A percentile compares a stretch with the other conserved stretches of the same genome.
Conservation (phyloP, 2,888 invertebrate species). For the Stenodera caucasica region DNA sequence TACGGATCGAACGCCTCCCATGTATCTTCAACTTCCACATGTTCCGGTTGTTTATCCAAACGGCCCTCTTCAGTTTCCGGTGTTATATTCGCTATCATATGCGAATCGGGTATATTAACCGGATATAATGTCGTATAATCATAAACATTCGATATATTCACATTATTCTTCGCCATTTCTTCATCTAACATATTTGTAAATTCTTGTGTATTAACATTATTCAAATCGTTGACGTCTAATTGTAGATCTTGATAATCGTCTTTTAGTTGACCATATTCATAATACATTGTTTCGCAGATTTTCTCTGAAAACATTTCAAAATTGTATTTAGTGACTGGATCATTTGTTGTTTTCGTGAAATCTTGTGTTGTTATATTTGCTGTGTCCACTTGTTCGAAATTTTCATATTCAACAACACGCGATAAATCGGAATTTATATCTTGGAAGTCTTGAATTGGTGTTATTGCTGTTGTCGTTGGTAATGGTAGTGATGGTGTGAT, state of each 20-base stretch:
- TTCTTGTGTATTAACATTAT: constrained; percentile 56
- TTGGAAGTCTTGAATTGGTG: constrained; percentile 18
- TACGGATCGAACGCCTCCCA: constrained; percentile 88
- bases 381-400: constrained; percentile 43
- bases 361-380: constrained; percentile 33
- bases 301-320: constrained; percentile 48
- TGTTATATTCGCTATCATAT: constrained; percentile 48
- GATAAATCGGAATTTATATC: constrained; percentile 41
- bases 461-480: not conserved
- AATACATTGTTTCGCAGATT: constrained; percentile 53
- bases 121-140: constrained; percentile 48
- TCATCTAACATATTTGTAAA: constrained; percentile 59
- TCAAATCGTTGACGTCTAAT: constrained; percentile 51
- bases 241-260: constrained; percentile 53
- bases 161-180: constrained; percentile 55
- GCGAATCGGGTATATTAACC: constrained; percentile 35
- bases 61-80: constrained; percentile 45
- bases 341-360: not conserved
- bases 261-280: constrained; percentile 50
- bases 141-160: constrained; percentile 44
- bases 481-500: constrained; percentile 11
- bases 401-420: constrained; percentile 50
- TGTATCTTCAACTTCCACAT: constrained; percentile 59
- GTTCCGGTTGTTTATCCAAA: constrained; percentile 51
- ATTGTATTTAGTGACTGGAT: constrained; percentile 29